These are phyloP conservation scores for Parnassius glacialis DNA, from an alignment of 2,888 invertebrate genomes.

Conservation along the genomic window DNA sequence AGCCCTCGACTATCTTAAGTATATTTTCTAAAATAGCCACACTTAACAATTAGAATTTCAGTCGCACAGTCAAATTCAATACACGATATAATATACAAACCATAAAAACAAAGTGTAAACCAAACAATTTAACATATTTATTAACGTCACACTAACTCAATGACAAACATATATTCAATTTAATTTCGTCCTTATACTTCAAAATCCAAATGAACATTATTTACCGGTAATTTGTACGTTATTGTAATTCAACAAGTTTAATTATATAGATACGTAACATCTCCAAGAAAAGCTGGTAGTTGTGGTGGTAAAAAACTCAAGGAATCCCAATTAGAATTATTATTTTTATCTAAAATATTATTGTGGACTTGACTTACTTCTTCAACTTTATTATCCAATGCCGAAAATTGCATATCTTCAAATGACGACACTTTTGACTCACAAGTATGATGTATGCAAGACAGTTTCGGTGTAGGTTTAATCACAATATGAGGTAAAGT, in stretches of 20 bases:
- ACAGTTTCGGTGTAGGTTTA: slow-evolving; percentile 31
- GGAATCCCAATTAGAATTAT: slow-evolving; percentile 42
- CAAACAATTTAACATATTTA: too few species aligned
- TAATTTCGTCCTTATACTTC: too few species aligned
- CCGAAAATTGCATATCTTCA: not conserved
- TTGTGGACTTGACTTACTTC: not conserved
- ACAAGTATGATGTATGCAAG: slow-evolving; percentile 9
- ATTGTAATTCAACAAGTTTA: slow-evolving; percentile 1
- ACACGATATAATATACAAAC: too few species aligned
- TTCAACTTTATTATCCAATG: not conserved
- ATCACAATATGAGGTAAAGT: slow-evolving; percentile 40
- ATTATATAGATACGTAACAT: slow-evolving; percentile 32
- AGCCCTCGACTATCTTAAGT: too few species aligned
- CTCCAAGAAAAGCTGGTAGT: slow-evolving; percentile 52
- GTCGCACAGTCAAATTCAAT: too few species aligned
- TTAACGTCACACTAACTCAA: too few species aligned
- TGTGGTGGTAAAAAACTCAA: slow-evolving; percentile 55
- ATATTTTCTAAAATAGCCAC: too few species aligned
- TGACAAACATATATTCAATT: too few species aligned
- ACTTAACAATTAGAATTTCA: too few species aligned
- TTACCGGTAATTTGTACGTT: not conserved
- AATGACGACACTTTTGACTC: not conserved
- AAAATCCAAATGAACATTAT: too few species aligned
- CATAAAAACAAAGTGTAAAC: too few species aligned
- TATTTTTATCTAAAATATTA: not conserved